Base-by-base conservation (phyloP, 1,140 invertebrate species). In the Sarcophaga peregrina region DNA sequence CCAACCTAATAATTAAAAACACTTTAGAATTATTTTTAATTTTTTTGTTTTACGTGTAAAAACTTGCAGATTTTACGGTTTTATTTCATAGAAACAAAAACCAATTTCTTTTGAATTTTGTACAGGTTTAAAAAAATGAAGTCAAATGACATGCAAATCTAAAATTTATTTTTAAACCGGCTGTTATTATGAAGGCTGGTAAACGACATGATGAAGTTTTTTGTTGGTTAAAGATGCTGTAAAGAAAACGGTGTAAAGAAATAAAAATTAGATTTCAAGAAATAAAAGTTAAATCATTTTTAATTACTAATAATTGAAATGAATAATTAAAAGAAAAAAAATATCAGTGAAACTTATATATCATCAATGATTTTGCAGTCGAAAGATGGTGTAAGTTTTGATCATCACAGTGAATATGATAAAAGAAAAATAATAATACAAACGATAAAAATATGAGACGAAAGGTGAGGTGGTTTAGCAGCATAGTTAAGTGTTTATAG, bases 381-480 rank as follows among this genome's bases (percentile, higher is more conserved):
- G 89, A 90, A 90, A 90, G 88, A 90, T 90, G 89, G 89, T 90
- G 85, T 84, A 86, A 86, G 85, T 86, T 84, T 83, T 83, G 84
- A 62, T 87, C 86, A 86, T 87, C 86, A 87, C 81, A 54, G 17
- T n/a, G n/a, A n/a, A n/a, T n/a, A n/a, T n/a, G n/a, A n/a, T n/a
- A n/a, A n/a, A n/a, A n/a, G n/a, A n/a, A n/a, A n/a, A n/a, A n/a
- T n/a, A n/a, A n/a, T n/a, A n/a, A n/a, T 54, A 78, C 68, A 52
- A 68, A 48, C 62, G 9, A 37, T 68, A 17, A n/a, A 62, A 48
- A 50, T 68, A 13, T 5, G 9, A 20, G 15, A 46, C 17, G 62
- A 52, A 52, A 10, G 1, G 50, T 52, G 50, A 52, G 13, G 13
- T 52, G n/a, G n/a, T n/a, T n/a, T n/a, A n/a, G n/a, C n/a, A n/a